phyloP scores from a whole-genome alignment of 2,113 vertebrate genomes.

The Nerophis ophidion region DNA sequence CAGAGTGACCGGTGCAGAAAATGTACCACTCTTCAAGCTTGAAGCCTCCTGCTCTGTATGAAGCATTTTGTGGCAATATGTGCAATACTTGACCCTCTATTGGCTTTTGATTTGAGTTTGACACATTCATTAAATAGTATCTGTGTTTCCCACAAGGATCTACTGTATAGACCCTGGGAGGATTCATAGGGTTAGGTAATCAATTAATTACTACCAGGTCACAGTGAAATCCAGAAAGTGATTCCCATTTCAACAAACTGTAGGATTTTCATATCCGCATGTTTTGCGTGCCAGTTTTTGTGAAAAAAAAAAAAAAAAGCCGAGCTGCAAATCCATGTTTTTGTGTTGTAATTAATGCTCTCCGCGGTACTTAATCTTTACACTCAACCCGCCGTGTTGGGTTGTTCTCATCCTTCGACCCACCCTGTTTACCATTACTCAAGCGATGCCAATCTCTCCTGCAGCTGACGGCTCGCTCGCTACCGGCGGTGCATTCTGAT shows the following conservation, averaged over 20 bases:
- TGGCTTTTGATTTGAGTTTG: background rate
- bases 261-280: background rate
- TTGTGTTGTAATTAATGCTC: conserved; percentile 8
- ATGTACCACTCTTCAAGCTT: background rate
- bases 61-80: conserved; percentile 4
- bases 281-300: background rate
- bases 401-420: conserved; percentile 28
- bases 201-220: conserved; percentile 3
- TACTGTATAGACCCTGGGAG: background rate
- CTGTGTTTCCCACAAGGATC: background rate
- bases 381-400: conserved; percentile 1
- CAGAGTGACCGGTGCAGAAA: background rate
- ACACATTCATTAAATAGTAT: conserved; percentile 6
- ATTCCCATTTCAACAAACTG: background rate
- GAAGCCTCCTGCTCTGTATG: conserved; percentile 42
- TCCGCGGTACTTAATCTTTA: conserved; percentile 4
- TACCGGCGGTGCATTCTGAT: conserved; percentile 89
- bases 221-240: background rate
- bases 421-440: conserved; percentile 37
- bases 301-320: background rate
- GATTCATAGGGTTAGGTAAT: background rate
- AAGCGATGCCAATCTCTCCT: conserved; percentile 49
- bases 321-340: background rate
- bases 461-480: conserved; percentile 86
- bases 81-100: background rate